Percentiles rank a stretch among this genome's conserved stretches.
These are phyloP conservation scores for Sebastes iracundus DNA, from an alignment of 2,797 vertebrate genomes.

Conservation along the genomic window DNA sequence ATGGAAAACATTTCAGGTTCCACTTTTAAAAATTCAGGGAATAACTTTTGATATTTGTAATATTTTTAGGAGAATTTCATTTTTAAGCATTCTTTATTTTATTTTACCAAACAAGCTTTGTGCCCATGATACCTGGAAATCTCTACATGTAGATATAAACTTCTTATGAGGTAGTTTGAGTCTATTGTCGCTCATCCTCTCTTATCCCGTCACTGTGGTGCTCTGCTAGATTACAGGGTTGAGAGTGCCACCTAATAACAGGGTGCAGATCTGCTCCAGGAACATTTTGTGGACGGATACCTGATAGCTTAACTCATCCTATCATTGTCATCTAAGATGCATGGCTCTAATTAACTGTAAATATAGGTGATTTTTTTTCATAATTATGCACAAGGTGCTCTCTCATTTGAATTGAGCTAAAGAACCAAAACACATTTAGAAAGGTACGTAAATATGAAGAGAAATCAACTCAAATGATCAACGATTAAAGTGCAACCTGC, in stretches of 20 bases:
- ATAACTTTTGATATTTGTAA: not conserved
- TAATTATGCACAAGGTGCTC: conserved; percentile 74
- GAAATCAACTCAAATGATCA: conserved; percentile 62
- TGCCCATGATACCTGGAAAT: not conserved
- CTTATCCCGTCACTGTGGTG: conserved; percentile 23
- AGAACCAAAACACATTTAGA: conserved; percentile 73
- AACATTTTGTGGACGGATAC: conserved; percentile 69
- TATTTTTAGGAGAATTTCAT: not conserved
- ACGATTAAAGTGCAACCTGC: conserved; percentile 80
- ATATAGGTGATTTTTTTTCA: conserved; percentile 74
- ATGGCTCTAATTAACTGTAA: conserved; percentile 82
- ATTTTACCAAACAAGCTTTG: not conserved
- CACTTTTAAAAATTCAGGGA: not conserved
- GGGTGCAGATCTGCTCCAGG: conserved; percentile 53
- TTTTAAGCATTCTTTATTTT: not conserved
- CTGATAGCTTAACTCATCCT: conserved; percentile 75
- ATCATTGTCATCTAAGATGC: conserved; percentile 76
- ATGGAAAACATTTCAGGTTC: conserved; percentile 4
- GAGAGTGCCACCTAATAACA: conserved; percentile 69
- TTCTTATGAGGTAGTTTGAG: conserved; percentile 36
- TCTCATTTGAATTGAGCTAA: conserved; percentile 75
- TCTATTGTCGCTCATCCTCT: conserved; percentile 50
- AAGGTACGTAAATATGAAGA: conserved; percentile 62
- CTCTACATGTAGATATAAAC: not conserved
- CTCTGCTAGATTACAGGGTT: conserved; percentile 67